Percentiles rank a stretch among this genome's conserved stretches.
phyloP scores from a whole-genome alignment of 1,140 invertebrate species.

The Drosophila micromelanica region DNA sequence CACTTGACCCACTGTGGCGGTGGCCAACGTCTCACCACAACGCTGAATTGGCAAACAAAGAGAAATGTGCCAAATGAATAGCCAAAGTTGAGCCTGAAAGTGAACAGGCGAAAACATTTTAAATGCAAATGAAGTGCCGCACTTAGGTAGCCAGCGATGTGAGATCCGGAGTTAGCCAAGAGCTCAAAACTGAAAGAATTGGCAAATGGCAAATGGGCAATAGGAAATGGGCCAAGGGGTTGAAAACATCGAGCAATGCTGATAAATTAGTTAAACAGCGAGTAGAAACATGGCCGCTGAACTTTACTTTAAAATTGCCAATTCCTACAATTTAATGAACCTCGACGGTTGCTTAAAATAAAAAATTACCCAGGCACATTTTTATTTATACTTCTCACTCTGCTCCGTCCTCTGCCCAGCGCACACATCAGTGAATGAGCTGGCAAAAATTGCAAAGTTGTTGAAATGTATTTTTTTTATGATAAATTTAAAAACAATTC shows the following conservation, averaged over 20 bases:
- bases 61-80: constrained; percentile 80
- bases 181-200: neutral
- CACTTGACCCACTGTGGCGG: constrained; percentile 40
- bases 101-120: constrained; percentile 76
- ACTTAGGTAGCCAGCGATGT: constrained; percentile 66
- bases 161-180: constrained; percentile 28
- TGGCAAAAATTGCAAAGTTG: constrained; percentile 63
- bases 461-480: constrained; percentile 67
- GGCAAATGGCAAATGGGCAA: constrained; percentile 3
- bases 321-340: constrained; percentile 63
- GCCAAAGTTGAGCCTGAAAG: constrained; percentile 68
- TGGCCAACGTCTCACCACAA: constrained; percentile 7
- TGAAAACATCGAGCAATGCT: constrained; percentile 47
- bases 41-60: constrained; percentile 71
- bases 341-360: constrained; percentile 30
- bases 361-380: constrained; percentile 45
- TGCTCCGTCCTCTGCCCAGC: constrained; percentile 1
- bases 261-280: constrained; percentile 63
- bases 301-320: constrained; percentile 20
- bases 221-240: constrained; percentile 14
- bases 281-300: constrained; percentile 11
- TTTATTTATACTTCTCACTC: neutral
- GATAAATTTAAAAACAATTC: constrained; percentile 75
- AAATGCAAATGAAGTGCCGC: constrained; percentile 80
- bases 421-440: constrained; percentile 33